These are phyloP conservation scores for Lepidostoma basale DNA, from an alignment of 1,140 invertebrate genomes.

Conservation along the genomic window DNA sequence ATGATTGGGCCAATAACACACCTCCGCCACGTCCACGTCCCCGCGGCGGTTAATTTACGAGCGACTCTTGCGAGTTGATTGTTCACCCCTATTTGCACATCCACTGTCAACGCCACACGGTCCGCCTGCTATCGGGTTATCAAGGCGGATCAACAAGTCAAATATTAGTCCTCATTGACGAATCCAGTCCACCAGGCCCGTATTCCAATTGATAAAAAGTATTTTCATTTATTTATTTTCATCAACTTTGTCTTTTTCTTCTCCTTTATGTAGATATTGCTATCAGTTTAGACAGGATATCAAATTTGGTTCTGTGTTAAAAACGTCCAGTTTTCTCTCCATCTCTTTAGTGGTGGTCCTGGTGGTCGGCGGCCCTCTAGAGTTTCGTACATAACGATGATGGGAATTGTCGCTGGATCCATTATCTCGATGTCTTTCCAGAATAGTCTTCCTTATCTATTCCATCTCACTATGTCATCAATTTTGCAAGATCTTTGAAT, in stretches of 20 bases:
- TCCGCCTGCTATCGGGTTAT: neutral
- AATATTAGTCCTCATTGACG: neutral
- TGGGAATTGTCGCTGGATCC: too few species aligned
- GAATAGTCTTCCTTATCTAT: too few species aligned
- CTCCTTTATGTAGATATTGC: neutral
- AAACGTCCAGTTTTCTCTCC: too few species aligned
- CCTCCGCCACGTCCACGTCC: neutral
- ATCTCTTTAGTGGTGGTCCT: too few species aligned
- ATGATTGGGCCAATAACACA: neutral
- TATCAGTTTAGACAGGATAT: too few species aligned
- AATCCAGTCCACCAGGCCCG: neutral
- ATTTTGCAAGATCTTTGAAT: too few species aligned
- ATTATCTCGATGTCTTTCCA: too few species aligned
- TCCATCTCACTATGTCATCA: too few species aligned
- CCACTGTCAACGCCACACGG: neutral
- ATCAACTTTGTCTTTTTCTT: neutral
- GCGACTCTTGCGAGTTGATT: neutral
- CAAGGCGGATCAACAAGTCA: neutral
- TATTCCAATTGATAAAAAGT: neutral
- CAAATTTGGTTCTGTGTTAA: too few species aligned
- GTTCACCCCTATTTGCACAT: constrained; percentile 5
- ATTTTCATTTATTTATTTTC: neutral
- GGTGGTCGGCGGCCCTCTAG: too few species aligned
- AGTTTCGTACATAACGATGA: too few species aligned
- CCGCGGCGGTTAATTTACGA: neutral